Evolutionary conservation across 2,797 vertebrate species (phyloP).

Genomic region (Neosilurus mollespiculum): DNA sequence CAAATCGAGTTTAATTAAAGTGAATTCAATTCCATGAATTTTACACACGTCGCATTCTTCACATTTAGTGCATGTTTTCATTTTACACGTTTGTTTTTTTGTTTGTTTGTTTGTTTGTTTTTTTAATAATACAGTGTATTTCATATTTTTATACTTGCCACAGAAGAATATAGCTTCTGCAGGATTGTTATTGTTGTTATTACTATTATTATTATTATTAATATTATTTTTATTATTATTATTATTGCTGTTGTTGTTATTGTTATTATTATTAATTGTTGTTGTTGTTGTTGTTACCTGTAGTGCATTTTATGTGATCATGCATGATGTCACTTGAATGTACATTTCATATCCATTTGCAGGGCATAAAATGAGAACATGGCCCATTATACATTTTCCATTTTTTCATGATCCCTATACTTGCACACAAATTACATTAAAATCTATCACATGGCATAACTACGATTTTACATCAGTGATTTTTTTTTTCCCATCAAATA

Average conservation of each 20-base stretch:
- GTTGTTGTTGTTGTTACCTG: not conserved
- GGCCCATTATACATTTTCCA: not conserved
- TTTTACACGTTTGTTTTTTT: not conserved
- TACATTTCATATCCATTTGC: not conserved
- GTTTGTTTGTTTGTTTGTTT: no score
- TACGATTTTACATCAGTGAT: not conserved
- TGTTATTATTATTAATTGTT: not conserved
- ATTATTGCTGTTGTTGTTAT: not conserved
- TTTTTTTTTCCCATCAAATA: not conserved
- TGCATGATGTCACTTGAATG: not conserved
- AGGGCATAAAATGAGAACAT: not conserved
- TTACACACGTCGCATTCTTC: not conserved
- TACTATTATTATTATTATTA: not conserved
- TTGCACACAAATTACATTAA: not conserved
- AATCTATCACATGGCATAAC: not conserved
- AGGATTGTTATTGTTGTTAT: not conserved
- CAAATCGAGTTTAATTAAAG: not conserved
- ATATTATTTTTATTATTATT: not conserved
- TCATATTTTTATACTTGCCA: no score
- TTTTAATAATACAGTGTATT: no score
- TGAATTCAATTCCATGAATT: not conserved
- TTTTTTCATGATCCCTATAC: not conserved
- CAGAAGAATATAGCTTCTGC: no score
- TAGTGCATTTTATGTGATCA: not conserved
- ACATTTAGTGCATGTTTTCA: not conserved